phyloP scores from a whole-genome alignment of 2,888 invertebrate species.

The Quadriops clusia region DNA sequence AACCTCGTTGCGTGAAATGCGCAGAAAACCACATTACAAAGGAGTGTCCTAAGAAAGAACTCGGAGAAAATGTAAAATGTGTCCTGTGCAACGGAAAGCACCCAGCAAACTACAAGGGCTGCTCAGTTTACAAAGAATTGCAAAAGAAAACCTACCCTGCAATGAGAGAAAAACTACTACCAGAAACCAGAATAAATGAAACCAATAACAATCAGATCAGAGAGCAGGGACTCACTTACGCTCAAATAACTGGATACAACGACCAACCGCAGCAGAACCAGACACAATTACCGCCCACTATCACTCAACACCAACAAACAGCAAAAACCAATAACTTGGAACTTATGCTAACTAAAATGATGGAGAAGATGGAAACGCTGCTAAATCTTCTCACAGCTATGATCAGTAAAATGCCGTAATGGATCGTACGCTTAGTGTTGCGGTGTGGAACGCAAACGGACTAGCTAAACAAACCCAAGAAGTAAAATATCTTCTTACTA shows the following conservation, averaged over 20 bases:
- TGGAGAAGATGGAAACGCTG: constrained; percentile 7
- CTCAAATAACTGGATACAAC: too few species aligned
- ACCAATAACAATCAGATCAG: too few species aligned
- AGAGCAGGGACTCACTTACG: too few species aligned
- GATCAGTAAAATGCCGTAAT: constrained; percentile 12
- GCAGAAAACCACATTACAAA: constrained; percentile 7
- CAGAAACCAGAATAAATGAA: too few species aligned
- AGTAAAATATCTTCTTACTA: constrained; percentile 10
- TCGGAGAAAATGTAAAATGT: constrained; percentile 6
- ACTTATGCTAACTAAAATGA: constrained; percentile 7
- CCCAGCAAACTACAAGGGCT: constrained; percentile 2
- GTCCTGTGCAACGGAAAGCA: constrained; percentile 6
- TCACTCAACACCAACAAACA: too few species aligned
- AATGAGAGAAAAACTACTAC: constrained; percentile 3
- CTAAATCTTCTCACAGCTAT: constrained; percentile 10
- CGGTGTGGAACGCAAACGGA: constrained; percentile 17
- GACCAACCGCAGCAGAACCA: too few species aligned
- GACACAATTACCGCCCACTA: too few species aligned
- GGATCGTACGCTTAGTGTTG: constrained; percentile 14
- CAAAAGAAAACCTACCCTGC: constrained; percentile 6
- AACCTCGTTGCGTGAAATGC: constrained; percentile 9
- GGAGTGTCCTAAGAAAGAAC: constrained; percentile 6
- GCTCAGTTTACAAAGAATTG: constrained; percentile 4
- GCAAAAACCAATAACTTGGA: too few species aligned
- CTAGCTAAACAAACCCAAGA: constrained; percentile 13